These are phyloP conservation scores for Pseudochaenichthys georgianus DNA, from an alignment of 2,797 vertebrate genomes.

Conservation along the genomic window DNA sequence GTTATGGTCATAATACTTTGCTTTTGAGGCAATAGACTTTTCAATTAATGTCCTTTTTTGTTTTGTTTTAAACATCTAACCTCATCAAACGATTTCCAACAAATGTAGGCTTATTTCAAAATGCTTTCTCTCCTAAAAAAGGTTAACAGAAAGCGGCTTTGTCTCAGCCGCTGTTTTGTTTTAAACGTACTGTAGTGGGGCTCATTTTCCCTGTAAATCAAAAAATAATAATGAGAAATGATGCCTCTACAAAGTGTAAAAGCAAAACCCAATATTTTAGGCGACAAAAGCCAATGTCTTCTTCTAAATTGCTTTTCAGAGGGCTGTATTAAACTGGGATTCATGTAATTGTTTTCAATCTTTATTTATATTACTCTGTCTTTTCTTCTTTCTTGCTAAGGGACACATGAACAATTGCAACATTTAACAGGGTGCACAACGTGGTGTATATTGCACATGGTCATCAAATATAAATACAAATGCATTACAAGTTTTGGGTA, in stretches of 20 bases:
- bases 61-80: neutral
- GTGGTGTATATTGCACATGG: neutral
- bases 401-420: neutral
- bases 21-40: neutral
- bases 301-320: neutral
- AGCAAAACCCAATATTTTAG: neutral
- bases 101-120: neutral
- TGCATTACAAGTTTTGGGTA: neutral
- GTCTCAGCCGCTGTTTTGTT: neutral
- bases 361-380: neutral
- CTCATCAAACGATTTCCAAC: neutral
- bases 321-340: neutral
- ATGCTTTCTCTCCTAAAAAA: neutral
- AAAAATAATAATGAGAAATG: slow-evolving; percentile 1
- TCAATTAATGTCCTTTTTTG: neutral
- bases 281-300: neutral
- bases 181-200: neutral
- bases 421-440: neutral
- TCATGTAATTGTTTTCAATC: slow-evolving; percentile 11
- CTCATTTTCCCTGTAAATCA: neutral
- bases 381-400: neutral
- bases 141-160: slow-evolving; percentile 1
- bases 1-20: no score
- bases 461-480: no score
- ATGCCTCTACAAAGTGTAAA: neutral